These are phyloP conservation scores for Triplophysa dalaica DNA, from an alignment of 2,113 vertebrate genomes.

Conservation along the genomic window DNA sequence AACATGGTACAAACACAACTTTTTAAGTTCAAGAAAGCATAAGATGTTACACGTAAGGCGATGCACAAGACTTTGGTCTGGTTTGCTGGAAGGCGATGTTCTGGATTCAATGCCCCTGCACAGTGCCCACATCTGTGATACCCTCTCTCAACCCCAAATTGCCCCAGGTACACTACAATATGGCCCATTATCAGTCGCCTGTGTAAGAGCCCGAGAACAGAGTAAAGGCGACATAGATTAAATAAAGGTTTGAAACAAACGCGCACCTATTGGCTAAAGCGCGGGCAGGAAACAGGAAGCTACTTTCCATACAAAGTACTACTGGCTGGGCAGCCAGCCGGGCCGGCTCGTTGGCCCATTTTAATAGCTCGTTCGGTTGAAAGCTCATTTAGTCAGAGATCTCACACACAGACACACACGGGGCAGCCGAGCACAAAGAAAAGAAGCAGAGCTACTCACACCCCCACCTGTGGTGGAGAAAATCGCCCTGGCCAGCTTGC, in stretches of 20 bases:
- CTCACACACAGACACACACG: background rate
- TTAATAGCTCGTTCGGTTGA: conserved; percentile 33
- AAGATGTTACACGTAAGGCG: conserved; percentile 6
- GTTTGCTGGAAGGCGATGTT: background rate
- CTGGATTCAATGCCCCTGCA: background rate
- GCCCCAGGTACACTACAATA: conserved; percentile 26
- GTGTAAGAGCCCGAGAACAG: background rate
- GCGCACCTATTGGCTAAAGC: conserved; percentile 10
- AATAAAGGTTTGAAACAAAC: conserved; percentile 30
- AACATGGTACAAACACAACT: no score
- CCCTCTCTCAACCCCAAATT: conserved; percentile 36
- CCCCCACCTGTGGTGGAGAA: conserved; percentile 1
- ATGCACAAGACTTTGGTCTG: background rate
- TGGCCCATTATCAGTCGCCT: conserved; percentile 28
- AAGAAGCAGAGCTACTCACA: background rate
- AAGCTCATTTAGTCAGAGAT: conserved; percentile 37
- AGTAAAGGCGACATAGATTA: conserved; percentile 23
- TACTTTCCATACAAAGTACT: conserved; percentile 37
- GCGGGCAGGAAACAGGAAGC: conserved; percentile 34
- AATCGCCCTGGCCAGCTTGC: background rate
- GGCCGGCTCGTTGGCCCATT: conserved; percentile 23
- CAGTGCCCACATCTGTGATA: conserved; percentile 8
- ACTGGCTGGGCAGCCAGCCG: conserved; percentile 33
- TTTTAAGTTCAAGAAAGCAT: background rate
- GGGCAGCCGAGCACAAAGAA: background rate